These are phyloP conservation scores for Pediacus dermestoides DNA, from an alignment of 2,888 invertebrate genomes.

Conservation along the genomic window DNA sequence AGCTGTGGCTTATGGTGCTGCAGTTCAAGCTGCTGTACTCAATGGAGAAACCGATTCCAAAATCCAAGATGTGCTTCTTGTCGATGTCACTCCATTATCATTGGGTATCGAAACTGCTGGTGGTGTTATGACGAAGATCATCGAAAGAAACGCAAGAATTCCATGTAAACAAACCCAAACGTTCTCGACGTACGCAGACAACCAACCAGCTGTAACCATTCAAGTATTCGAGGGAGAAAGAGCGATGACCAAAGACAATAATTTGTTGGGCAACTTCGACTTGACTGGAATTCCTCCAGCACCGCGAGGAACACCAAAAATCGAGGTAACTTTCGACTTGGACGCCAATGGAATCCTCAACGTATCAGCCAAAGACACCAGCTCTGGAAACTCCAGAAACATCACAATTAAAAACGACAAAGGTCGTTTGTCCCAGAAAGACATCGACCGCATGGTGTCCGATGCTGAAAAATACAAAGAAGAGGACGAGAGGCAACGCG, in stretches of 20 bases:
- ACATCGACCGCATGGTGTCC: slow-evolving; percentile 74
- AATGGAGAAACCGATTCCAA: slow-evolving; percentile 57
- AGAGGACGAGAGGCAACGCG: slow-evolving; percentile 67
- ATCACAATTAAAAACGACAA: slow-evolving; percentile 82
- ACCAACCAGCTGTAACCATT: slow-evolving; percentile 61
- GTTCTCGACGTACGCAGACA: slow-evolving; percentile 67
- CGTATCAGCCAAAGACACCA: slow-evolving; percentile 56
- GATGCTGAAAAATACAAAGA: slow-evolving; percentile 72
- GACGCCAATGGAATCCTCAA: slow-evolving; percentile 71
- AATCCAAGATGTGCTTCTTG: slow-evolving; percentile 70
- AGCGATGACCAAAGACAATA: slow-evolving; percentile 78
- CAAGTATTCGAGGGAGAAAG: slow-evolving; percentile 68
- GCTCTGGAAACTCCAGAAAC: slow-evolving; percentile 65
- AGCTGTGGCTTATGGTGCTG: slow-evolving; percentile 47
- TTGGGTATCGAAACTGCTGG: slow-evolving; percentile 77
- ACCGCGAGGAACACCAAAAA: slow-evolving; percentile 64
- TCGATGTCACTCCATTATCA: slow-evolving; percentile 67
- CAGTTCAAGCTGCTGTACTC: slow-evolving; percentile 44
- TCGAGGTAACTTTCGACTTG: slow-evolving; percentile 69
- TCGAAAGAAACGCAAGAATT: slow-evolving; percentile 57
- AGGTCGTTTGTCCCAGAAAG: slow-evolving; percentile 74
- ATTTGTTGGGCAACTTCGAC: slow-evolving; percentile 63
- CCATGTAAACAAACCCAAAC: slow-evolving; percentile 57
- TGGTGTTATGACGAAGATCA: slow-evolving; percentile 69
- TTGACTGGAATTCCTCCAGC: slow-evolving; percentile 69